Evolutionary conservation across 2,888 invertebrate genomes (phyloP), one percentile per base, ranked within the genome.

Genomic region (Exocentrus adspersus): DNA sequence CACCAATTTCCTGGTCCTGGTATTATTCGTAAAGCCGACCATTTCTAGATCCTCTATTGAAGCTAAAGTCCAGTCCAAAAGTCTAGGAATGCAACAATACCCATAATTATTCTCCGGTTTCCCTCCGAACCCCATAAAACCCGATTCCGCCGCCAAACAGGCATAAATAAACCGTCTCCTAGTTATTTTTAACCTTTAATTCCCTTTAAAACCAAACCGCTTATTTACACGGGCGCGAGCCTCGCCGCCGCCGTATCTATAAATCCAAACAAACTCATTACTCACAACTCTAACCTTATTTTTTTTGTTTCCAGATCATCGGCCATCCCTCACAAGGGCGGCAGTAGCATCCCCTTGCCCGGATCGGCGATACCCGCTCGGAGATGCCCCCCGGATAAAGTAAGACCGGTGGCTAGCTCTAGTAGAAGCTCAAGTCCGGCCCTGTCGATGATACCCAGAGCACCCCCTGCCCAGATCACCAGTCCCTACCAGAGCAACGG

Each of bases 381-480:
- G 69, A 87, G 92, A 81, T 92, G 92, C 73, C 91, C 92, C 57
- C 92, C 92, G 71, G 92, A 92, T 84, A 92, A 92, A 81, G 87
- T 88, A 68, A 87, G 92, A 62, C 92, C 92, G 9, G 85, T 92
- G 72, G 91, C 92, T 2, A 84, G 89, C 80, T 86, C 88, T 78
- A 87, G 89, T 81, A 82, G 90, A 74, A 85, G 86, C 45, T 86
- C 87, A 65, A 87, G 89, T 74, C 89, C 89, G 61, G 82, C 82
- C 12, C 64, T 82, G 61, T 82, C 82, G 2, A 81, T 83, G 82
- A 83, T 83, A 52, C 82, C 83, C 0, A 71, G 83, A 14, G 83
- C 72, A 2, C 80, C 82, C 0, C 80, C 82, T 1, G 62, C 76
- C 4, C 73, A 77, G 53, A 65, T 67, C 37, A 28, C 69, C 7